phyloP scores from a whole-genome alignment of 2,888 invertebrate species.

The Lymantria dispar region DNA sequence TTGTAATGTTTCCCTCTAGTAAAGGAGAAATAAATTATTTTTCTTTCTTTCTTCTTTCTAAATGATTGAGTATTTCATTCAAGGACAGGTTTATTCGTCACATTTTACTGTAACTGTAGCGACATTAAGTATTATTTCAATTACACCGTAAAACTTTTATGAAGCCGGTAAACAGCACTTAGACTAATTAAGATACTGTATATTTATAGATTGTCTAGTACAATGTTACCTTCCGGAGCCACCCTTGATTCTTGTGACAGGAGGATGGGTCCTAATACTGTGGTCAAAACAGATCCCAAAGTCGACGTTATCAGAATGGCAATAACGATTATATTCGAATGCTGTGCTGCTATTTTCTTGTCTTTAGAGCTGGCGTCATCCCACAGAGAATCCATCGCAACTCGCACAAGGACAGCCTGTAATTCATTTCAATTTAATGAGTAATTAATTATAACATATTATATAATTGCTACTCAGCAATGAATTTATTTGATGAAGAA shows the following conservation, averaged over 20 bases:
- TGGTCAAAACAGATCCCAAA: constrained; percentile 66
- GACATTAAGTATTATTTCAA: background rate
- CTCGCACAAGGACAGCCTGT: constrained; percentile 74
- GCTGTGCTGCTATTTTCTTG: constrained; percentile 58
- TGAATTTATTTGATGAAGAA: background rate
- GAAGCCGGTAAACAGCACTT: background rate
- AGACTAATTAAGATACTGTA: constrained; percentile 11
- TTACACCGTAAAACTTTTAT: background rate
- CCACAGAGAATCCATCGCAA: constrained; percentile 70
- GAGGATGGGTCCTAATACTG: constrained; percentile 65
- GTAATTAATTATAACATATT: constrained; percentile 21
- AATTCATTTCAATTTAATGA: constrained; percentile 23
- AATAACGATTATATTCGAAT: constrained; percentile 75
- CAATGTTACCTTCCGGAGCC: constrained; percentile 59
- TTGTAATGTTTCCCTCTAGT: no score
- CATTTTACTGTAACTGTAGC: background rate
- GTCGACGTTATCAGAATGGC: constrained; percentile 68
- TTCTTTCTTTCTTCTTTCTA: no score
- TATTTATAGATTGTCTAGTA: constrained; percentile 1
- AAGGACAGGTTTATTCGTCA: background rate
- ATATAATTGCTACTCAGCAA: constrained; percentile 1
- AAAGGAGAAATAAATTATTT: no score
- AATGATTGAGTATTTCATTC: background rate
- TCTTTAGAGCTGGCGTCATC: constrained; percentile 55
- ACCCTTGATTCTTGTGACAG: constrained; percentile 64